Evolutionary conservation across 2,888 invertebrate species (phyloP).

Genomic region (Diarsia brunnea): DNA sequence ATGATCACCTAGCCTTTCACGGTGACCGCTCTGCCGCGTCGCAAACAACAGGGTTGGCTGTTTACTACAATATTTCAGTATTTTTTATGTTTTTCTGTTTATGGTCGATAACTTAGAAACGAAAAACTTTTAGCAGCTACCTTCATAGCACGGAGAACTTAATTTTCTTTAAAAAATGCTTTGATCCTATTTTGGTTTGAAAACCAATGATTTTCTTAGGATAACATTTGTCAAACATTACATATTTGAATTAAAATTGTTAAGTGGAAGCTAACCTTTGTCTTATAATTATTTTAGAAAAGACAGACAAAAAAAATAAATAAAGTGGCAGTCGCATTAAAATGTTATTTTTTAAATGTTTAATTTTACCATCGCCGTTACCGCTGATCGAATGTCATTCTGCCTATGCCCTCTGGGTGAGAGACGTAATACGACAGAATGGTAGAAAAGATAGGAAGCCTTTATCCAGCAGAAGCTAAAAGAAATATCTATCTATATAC

Average conservation of each 20-base stretch:
- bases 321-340: too few species aligned
- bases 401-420: neutral
- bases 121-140: too few species aligned
- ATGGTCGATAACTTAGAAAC: neutral
- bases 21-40: conserved; percentile 84
- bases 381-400: neutral
- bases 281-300: too few species aligned
- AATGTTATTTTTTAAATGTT: too few species aligned
- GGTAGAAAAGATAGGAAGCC: neutral
- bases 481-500: neutral
- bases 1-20: conserved; percentile 90
- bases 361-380: neutral
- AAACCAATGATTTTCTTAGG: neutral
- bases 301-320: too few species aligned
- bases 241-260: too few species aligned
- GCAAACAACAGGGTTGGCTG: conserved; percentile 79
- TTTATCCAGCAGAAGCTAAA: neutral
- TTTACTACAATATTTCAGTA: neutral
- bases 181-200: too few species aligned
- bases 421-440: neutral
- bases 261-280: too few species aligned
- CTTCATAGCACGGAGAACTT: too few species aligned
- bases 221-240: neutral
- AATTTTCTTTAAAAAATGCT: too few species aligned
- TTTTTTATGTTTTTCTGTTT: conserved; percentile 34